Base-by-base conservation (phyloP, 2,113 vertebrate species). In the Scopus umbretta region DNA sequence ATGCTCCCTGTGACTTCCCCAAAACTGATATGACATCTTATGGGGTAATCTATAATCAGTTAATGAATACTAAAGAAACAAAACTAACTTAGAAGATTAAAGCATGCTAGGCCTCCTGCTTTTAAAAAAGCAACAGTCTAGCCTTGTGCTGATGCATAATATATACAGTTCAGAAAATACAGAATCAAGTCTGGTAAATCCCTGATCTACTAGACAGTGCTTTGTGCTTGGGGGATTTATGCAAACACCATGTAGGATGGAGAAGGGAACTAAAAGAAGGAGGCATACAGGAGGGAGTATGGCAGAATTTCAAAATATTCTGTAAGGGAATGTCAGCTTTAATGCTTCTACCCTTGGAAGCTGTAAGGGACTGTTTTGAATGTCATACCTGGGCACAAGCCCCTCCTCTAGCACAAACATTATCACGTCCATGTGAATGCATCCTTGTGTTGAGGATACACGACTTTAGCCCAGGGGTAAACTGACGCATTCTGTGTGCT, bases 401-500 rank as follows among this genome's bases (percentile, higher is more conserved):
- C 6, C 50, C 42, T 78, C 50, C 19, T 88, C 30, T n/a, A 76
- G 21, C 17, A 29, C 63, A 76, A 80, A 80, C 0, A 1, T 29
- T n/a, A 22, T 11, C 50, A n/a, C 1, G 6, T 29, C 38, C 50
- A 42, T 11, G 13, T 22, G 53, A 75, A 59, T 23, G 15, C 14
- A 74, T 13, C 34, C 13, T 27, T 38, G 18, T 32, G 19, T 6
- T 71, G 86, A 52, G 45, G 34, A 45, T 4, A 12, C 18, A 32
- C 0, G 11, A 36, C 13, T 65, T 65, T 18, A 92, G 49, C 80
- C 43, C 20, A 55, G 27, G 67, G 32, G 16, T 17, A 55, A 70
- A n/a, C 36, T 34, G 80, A 22, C 1, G 1, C 0, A 1, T 32
- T 71, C 1, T 16, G 47, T 67, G 25, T 27, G n/a, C 29, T 55